These are phyloP conservation scores for Morpho helenor DNA, from an alignment of 2,888 invertebrate genomes.

Conservation along the genomic window DNA sequence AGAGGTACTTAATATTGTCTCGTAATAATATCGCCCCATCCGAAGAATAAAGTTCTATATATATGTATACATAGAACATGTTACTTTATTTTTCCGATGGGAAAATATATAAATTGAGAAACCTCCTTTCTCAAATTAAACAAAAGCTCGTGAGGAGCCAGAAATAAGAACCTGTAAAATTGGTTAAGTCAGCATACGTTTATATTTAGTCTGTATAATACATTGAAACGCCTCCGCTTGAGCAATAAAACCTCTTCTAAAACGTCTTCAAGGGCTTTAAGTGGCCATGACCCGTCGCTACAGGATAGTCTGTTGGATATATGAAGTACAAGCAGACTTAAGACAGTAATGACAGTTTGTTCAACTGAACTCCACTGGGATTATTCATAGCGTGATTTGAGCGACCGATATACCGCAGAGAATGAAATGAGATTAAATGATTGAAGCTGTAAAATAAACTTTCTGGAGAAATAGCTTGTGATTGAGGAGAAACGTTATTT, in stretches of 20 bases:
- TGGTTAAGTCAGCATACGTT: too few relatives aligned
- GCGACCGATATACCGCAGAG: conserved; percentile 24
- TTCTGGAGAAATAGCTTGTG: conserved; percentile 2
- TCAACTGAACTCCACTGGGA: conserved; percentile 35
- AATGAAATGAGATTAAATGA: conserved; percentile 15
- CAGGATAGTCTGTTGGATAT: conserved; percentile 45
- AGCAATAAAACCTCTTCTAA: conserved; percentile 56
- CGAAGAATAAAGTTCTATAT: too few relatives aligned
- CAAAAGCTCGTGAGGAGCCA: too few relatives aligned
- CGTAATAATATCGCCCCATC: too few relatives aligned
- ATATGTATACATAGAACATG: too few relatives aligned
- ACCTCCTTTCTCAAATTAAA: too few relatives aligned
- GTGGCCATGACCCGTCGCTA: conserved; percentile 74
- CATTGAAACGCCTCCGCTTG: conserved; percentile 42
- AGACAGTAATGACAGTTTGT: conserved; percentile 40
- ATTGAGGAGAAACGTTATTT: neutral
- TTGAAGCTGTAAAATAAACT: conserved; percentile 15
- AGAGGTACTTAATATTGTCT: too few relatives aligned
- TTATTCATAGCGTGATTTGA: conserved; percentile 32
- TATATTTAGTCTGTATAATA: neutral
- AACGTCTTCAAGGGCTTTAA: conserved; percentile 75
- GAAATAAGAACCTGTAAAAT: too few relatives aligned
- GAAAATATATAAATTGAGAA: too few relatives aligned
- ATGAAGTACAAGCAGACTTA: conserved; percentile 28
- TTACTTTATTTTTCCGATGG: too few relatives aligned